Conservation (phyloP, 2,888 invertebrate species). For the Eupithecia centaureata region DNA sequence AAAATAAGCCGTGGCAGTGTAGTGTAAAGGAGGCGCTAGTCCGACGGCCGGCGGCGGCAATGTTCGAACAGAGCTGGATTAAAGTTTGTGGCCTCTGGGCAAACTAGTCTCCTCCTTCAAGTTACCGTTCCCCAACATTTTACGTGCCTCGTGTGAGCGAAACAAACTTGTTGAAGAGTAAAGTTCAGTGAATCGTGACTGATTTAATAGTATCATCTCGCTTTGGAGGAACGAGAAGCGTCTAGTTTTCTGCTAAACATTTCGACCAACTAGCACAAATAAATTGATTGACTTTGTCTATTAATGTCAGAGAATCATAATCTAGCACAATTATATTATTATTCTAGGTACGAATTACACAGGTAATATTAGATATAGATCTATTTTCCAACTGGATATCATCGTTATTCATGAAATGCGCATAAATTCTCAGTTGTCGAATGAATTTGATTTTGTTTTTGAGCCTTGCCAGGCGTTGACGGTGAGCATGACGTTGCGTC, state of each 20-base stretch:
- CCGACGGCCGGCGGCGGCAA: conserved; percentile 16
- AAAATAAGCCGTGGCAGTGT: conserved; percentile 38
- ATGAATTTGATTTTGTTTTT: background rate
- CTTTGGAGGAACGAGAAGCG: background rate
- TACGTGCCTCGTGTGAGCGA: conserved; percentile 8
- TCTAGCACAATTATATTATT: too few relatives aligned
- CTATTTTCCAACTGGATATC: background rate
- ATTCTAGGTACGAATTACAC: background rate
- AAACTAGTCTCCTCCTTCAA: conserved; percentile 9
- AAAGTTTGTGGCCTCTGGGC: conserved; percentile 14
- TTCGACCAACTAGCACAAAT: background rate
- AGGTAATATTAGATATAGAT: background rate
- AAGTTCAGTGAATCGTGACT: conserved; percentile 12
- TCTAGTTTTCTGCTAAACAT: background rate
- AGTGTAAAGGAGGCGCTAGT: conserved; percentile 28
- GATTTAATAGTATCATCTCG: conserved; percentile 1
- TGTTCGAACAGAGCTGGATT: conserved; percentile 20
- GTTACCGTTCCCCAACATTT: conserved; percentile 12
- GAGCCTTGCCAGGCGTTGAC: background rate
- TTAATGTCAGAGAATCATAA: too few relatives aligned
- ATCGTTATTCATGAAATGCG: background rate
- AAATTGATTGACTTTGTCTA: too few relatives aligned
- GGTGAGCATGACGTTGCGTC: background rate
- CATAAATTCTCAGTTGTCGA: background rate
- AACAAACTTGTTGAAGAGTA: conserved; percentile 6